Evolutionary conservation across 1,140 invertebrate species (phyloP), one percentile per base, ranked within the genome.

Genomic region (Neodiprion pinetum): DNA sequence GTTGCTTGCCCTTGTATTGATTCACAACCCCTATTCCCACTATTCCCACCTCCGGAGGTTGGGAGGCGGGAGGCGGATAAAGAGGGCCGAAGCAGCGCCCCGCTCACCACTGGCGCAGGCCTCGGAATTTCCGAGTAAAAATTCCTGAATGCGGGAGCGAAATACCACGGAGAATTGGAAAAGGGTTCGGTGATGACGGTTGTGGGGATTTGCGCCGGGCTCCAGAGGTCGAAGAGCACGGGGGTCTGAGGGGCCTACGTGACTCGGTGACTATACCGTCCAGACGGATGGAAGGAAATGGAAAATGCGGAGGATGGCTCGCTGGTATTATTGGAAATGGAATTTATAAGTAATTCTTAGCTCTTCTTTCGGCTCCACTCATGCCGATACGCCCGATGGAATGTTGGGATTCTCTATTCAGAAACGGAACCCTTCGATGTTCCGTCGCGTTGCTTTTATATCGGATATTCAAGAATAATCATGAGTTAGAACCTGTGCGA

Each of bases 1-100:
- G 7, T 71, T 80, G 81, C 80, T 83, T 76, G 84, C 81, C 81
- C 83, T 86, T 83, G 83, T 85, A 85, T 85, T 84, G 84, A 84
- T 84, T 84, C 83, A 84, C 83, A 82, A 80, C 78, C 81, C 78
- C 82, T 75, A 73, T 81, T 80, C 76, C 76, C 81, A 82, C 82
- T 75, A 73, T 81, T 80, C 76, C 76, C 81, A 82, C 78, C 80
- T 79, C 70, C 48, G 70, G 48, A 77, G 76, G 79, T 72, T 71
- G 75, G 79, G 73, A 75, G 75, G 76, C 49, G 73, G 53, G 61
- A 66, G 14, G 48, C 7, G 68, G 47, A n/a, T 17, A 75, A 28
- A 21, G 48, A 7, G 11, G 53, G 72, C 21, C 28, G 72, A 21
- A 48, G 74, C 66, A 65, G 71, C 50, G 69, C 76, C 75, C 73